Conservation (phyloP, 2,113 vertebrate species). For the Solenodon paradoxus region DNA sequence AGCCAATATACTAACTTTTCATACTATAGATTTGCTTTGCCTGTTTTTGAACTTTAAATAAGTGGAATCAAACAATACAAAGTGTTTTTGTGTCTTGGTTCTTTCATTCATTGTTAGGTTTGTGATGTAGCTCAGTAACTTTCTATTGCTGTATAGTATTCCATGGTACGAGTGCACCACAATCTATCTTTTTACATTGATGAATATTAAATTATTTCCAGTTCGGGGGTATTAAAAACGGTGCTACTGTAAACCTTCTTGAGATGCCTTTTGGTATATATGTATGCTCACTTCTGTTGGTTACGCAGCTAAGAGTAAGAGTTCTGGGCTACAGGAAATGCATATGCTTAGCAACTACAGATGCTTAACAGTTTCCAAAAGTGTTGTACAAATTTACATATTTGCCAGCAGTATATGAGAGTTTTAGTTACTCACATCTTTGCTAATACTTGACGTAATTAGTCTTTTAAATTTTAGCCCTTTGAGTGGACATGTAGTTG, state of each 20-base stretch:
- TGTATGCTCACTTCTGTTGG: not conserved
- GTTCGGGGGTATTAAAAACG: not conserved
- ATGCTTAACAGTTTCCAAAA: not conserved
- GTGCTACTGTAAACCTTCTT: not conserved
- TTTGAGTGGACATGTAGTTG: not conserved
- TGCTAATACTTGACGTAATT: not conserved
- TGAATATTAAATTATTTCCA: not conserved
- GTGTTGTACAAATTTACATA: not conserved
- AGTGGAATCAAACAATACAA: constrained; percentile 3
- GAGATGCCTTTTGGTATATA: not conserved
- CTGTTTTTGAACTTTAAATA: not conserved
- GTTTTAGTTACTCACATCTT: not conserved
- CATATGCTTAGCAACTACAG: not conserved
- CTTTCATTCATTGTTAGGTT: not conserved
- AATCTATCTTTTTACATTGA: not conserved
- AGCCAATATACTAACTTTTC: not conserved
- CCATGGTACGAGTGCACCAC: not conserved
- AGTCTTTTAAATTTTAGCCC: not conserved
- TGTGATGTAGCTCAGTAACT: not conserved
- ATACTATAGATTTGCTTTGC: constrained; percentile 3
- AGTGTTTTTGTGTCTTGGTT: not conserved
- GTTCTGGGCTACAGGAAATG: not conserved
- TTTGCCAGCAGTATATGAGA: not conserved
- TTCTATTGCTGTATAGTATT: constrained; percentile 4
- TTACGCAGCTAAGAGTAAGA: not conserved